phyloP scores from a whole-genome alignment of 1,140 invertebrate genomes.

The Drosophila novamexicana region DNA sequence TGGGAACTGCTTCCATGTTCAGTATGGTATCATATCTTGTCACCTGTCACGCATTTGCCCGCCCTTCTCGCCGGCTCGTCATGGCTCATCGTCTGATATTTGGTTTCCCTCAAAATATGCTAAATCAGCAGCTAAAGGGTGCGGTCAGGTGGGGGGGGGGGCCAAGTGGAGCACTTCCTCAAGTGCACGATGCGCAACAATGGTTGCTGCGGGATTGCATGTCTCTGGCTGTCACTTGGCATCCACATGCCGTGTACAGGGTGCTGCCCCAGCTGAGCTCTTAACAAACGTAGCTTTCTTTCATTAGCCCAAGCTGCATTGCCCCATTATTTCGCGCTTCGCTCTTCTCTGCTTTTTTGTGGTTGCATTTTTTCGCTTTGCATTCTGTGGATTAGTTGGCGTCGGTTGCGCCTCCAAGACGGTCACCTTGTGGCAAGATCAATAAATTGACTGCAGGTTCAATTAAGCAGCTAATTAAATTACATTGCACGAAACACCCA shows the following conservation, averaged over 20 bases:
- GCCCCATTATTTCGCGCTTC: constrained; percentile 27
- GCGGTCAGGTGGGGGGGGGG: background rate
- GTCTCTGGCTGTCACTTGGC: constrained; percentile 57
- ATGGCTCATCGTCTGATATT: constrained; percentile 71
- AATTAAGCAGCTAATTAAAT: constrained; percentile 36
- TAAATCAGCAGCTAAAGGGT: constrained; percentile 41
- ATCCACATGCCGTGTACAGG: constrained; percentile 49
- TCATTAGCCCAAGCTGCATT: constrained; percentile 33
- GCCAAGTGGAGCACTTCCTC: constrained; percentile 73
- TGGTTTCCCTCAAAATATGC: constrained; percentile 72
- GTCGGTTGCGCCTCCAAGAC: constrained; percentile 32
- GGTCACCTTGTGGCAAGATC: constrained; percentile 32
- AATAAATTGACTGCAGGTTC: constrained; percentile 11
- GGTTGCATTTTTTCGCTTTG: constrained; percentile 29
- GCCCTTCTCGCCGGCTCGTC: constrained; percentile 12
- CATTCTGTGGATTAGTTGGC: constrained; percentile 45
- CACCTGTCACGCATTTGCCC: constrained; percentile 59
- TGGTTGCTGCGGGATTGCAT: constrained; percentile 64
- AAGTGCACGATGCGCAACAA: constrained; percentile 73
- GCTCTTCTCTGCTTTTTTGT: constrained; percentile 11
- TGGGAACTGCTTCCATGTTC: background rate
- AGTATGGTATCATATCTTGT: constrained; percentile 39
- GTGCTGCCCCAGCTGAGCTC: background rate
- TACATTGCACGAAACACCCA: constrained; percentile 19
- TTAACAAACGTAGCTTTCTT: constrained; percentile 25